A percentile compares a stretch with the other conserved stretches of the same genome.
Conservation (phyloP, 2,888 invertebrate species). For the Drosophila aldrichi region DNA sequence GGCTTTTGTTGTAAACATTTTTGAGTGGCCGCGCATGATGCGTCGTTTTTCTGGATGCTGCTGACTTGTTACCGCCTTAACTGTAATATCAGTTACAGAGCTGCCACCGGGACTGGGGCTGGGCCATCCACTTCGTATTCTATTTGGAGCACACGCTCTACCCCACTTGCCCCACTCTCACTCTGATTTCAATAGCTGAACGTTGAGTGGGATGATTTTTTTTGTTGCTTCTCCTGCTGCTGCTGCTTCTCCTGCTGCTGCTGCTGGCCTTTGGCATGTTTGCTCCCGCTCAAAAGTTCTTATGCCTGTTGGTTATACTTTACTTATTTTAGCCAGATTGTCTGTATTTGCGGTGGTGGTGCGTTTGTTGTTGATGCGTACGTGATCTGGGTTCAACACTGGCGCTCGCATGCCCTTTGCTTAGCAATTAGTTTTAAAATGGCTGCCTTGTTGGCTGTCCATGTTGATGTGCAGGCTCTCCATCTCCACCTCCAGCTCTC, state of each 20-base stretch:
- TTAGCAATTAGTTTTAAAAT: constrained; percentile 81
- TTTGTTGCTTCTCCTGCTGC: background rate
- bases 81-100: constrained; percentile 75
- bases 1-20: constrained; percentile 46
- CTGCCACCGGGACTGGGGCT: constrained; percentile 25
- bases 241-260: constrained; percentile 1
- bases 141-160: constrained; percentile 27
- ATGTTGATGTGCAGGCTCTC: constrained; percentile 20
- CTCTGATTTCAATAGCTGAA: constrained; percentile 40
- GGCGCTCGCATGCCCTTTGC: constrained; percentile 69
- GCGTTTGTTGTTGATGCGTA: constrained; percentile 74
- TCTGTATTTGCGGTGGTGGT: constrained; percentile 70
- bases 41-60: constrained; percentile 46
- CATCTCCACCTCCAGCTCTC: background rate
- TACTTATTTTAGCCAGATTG: constrained; percentile 70
- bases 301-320: constrained; percentile 41
- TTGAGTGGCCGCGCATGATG: constrained; percentile 53
- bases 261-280: constrained; percentile 38
- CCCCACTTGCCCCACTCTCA: background rate
- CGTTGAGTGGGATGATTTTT: constrained; percentile 22
- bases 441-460: constrained; percentile 46
- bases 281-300: constrained; percentile 35
- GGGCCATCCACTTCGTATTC: constrained; percentile 44
- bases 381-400: constrained; percentile 70
- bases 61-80: constrained; percentile 77